Base-by-base conservation (phyloP, 2,113 vertebrate species). In the Odontesthes bonariensis region DNA sequence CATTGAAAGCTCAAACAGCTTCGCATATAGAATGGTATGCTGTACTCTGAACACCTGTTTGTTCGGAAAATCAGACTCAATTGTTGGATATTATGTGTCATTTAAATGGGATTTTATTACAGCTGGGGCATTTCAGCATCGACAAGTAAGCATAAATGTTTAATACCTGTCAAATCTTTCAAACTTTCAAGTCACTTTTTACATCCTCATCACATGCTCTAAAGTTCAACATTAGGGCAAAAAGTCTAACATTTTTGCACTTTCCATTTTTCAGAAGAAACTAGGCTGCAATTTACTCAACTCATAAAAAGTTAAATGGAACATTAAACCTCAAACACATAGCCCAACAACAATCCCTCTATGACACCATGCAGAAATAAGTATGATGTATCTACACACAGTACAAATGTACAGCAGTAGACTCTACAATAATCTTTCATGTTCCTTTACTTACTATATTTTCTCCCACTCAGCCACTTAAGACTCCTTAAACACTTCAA, bases 381-480 rank as follows among this genome's bases (percentile, higher is more conserved):
- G 44, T 19, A 23, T 59, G 16, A 58, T 74, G 33, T 52, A 74
- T 67, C 12, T 20, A 14, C 35, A n/a, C 16, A 40, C 52, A 53
- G 16, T 62, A 55, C 38, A 72, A 44, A 62, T 57, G 22, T 19
- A 22, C 31, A 51, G 20, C 27, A 42, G 33, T 9, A 49, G 31
- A 57, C 40, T 40, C 44, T 22, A 49, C 4, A 46, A 40, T 74
- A 63, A 81, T 82, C 62, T 53, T 63, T 69, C 63, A 46, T 27
- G 16, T 10, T 86, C 40, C 40, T 72, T 51, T 35, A 23, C 61
- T 66, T 83, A 10, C 13, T 74, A 23, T 75, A 57, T 73, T 63
- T 81, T 65, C 81, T 86, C 55, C 84, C 75, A 59, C 81, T 81
- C 72, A 64, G 58, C 73, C 69, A 81, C 83, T 87, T 77, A 58